Base-by-base conservation (phyloP, 1,140 invertebrate species). In the Magallana angulata region DNA sequence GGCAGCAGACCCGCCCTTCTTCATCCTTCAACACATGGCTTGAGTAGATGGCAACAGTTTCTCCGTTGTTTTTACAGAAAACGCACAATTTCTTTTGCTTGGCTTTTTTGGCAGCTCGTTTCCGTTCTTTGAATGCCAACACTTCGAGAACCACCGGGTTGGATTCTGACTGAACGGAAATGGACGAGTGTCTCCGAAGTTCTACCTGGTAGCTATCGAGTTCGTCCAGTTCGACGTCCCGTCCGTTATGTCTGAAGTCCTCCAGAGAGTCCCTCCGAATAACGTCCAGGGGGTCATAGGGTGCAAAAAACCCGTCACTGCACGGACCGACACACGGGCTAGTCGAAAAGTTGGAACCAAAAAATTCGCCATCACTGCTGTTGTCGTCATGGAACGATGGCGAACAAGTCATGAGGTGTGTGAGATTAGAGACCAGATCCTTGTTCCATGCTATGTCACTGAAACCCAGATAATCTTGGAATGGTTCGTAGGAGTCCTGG, bases 1-100 rank as follows among this genome's bases (percentile, higher is more conserved):
- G 96, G 84, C 96, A 96, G 0, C 92, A 94, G 0, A 96, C 94
- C 7, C 95, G 93, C 0, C 91, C 91, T 12, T 89, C 87, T 0
- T 56, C 57, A 86, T 95, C 94, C 81, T 93, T 93, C n/a, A 95
- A 80, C 14, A 85, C 80, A 91, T 96, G 96, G 4, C 91, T 94
- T 82, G 92, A 92, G 88, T 95, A 96, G 8, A 96, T 94, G 8
- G 91, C 62, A 6, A 93, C 90, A 6, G 92, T 91, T 90, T 96
- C 96, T 3, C 95, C 95, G 93, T 96, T 96, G 84, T 95, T 96
- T 4, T 94, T 94, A 87, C 96, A 96, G 86, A 96, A 96, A 30
- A 91, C 91, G 85, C 92, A 93, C n/a, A 82, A 82, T 58, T 86
- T 89, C 71, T 88, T 90, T 1, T 87, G 71, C 36, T 87, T 88